These are phyloP conservation scores for Mamestra configurata DNA, from an alignment of 1,140 invertebrate genomes.

Conservation along the genomic window DNA sequence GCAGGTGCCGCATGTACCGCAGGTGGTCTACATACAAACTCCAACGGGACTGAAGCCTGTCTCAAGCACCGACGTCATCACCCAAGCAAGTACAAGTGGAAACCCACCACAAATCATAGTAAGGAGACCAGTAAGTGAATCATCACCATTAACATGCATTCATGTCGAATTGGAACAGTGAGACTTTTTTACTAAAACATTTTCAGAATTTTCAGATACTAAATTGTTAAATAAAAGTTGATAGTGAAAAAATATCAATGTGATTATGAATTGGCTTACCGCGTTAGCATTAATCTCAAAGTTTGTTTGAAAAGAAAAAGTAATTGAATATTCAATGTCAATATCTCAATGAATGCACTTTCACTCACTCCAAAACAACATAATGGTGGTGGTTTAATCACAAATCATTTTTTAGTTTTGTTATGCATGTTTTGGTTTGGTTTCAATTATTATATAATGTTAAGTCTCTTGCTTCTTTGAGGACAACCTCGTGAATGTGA, in stretches of 20 bases:
- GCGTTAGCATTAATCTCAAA: not conserved
- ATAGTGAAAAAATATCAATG: constrained; percentile 6
- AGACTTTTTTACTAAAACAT: not conserved
- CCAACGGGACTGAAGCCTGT: constrained; percentile 83
- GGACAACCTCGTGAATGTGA: constrained; percentile 8
- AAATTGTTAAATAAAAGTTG: not conserved
- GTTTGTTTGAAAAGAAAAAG: not conserved
- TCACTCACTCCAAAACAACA: constrained; percentile 27
- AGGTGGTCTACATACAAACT: constrained; percentile 86
- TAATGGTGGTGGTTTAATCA: constrained; percentile 44
- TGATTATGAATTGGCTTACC: constrained; percentile 28
- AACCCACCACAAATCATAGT: constrained; percentile 86
- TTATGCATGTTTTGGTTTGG: constrained; percentile 13
- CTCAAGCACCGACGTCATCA: constrained; percentile 81
- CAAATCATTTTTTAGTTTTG: not conserved
- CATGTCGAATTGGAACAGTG: constrained; percentile 22
- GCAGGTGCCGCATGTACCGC: constrained; percentile 80
- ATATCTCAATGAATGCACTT: constrained; percentile 32
- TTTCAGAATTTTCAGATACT: not conserved
- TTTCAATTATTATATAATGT: not conserved
- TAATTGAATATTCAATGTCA: not conserved
- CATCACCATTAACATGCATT: constrained; percentile 48
- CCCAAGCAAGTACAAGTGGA: constrained; percentile 81
- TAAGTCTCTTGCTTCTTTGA: not conserved
- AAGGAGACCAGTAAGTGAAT: constrained; percentile 84